phyloP scores from a whole-genome alignment of 2,888 invertebrate genomes.

The Aradus depressus region DNA sequence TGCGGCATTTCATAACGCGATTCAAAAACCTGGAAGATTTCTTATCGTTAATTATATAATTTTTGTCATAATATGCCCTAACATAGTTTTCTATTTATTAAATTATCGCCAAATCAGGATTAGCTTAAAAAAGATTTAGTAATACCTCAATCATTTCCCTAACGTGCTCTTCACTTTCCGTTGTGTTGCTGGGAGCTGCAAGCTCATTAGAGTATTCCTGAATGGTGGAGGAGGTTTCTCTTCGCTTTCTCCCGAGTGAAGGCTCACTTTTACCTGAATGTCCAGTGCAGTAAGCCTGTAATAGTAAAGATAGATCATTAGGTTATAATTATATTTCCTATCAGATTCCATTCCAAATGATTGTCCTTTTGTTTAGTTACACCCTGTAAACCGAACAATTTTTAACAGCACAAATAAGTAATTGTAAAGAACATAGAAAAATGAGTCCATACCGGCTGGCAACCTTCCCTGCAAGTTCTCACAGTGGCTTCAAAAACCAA shows the following conservation, averaged over 20 bases:
- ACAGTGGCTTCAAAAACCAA: slow-evolving; percentile 87
- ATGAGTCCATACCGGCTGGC: slow-evolving; percentile 56
- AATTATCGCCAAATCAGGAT: too few relatives aligned
- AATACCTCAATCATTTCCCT: slow-evolving; percentile 77
- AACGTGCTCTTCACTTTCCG: slow-evolving; percentile 57
- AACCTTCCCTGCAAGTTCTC: slow-evolving; percentile 75
- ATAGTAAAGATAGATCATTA: slow-evolving; percentile 6
- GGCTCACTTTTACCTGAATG: slow-evolving; percentile 69
- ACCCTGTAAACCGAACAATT: background rate
- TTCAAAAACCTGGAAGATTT: slow-evolving; percentile 63
- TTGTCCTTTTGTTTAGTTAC: background rate
- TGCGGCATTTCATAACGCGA: slow-evolving; percentile 44
- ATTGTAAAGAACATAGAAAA: slow-evolving; percentile 8
- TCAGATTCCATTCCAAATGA: background rate
- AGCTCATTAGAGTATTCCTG: slow-evolving; percentile 33
- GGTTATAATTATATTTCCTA: background rate
- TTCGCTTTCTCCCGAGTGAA: slow-evolving; percentile 63
- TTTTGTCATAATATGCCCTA: background rate
- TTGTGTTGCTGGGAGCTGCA: slow-evolving; percentile 18
- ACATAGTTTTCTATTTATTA: background rate
- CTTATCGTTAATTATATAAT: background rate
- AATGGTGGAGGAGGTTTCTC: slow-evolving; percentile 40
- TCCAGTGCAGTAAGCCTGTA: slow-evolving; percentile 67
- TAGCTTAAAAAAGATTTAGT: background rate
- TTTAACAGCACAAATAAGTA: background rate